These are phyloP conservation scores for Poeciliopsis turrubarensis DNA, from an alignment of 2,113 vertebrate species.

Conservation along the genomic window DNA sequence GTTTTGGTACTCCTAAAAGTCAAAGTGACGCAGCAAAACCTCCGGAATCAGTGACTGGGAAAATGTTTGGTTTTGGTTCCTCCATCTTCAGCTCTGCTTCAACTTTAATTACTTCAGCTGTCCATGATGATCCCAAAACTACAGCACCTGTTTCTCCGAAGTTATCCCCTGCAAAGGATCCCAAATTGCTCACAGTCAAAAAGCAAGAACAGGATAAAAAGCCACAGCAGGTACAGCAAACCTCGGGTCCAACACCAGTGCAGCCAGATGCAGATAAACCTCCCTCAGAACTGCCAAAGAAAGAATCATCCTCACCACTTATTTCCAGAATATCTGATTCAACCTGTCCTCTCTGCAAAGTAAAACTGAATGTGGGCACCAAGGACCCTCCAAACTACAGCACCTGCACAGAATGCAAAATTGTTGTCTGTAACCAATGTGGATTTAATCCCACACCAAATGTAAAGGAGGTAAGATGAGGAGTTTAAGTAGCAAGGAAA, in stretches of 20 bases:
- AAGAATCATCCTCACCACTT: slow-evolving; percentile 24
- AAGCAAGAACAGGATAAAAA: slow-evolving; percentile 58
- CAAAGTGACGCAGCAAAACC: slow-evolving; percentile 80
- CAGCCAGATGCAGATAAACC: slow-evolving; percentile 48
- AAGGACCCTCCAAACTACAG: slow-evolving; percentile 89
- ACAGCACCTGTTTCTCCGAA: slow-evolving; percentile 73
- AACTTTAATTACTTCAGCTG: slow-evolving; percentile 76
- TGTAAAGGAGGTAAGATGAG: slow-evolving; percentile 84
- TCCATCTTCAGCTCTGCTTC: slow-evolving; percentile 81
- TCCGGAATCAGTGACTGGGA: slow-evolving; percentile 73
- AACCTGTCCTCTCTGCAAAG: slow-evolving; percentile 90
- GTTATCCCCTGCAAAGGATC: slow-evolving; percentile 49
- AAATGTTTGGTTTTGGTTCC: slow-evolving; percentile 78
- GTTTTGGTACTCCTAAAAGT: slow-evolving; percentile 70
- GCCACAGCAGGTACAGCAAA: slow-evolving; percentile 69
- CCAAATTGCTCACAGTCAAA: slow-evolving; percentile 48
- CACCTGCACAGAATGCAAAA: slow-evolving; percentile 92
- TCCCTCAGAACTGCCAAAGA: slow-evolving; percentile 57
- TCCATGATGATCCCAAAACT: slow-evolving; percentile 70
- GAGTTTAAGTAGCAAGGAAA: neutral
- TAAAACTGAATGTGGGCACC: slow-evolving; percentile 85
- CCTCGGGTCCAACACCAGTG: slow-evolving; percentile 56
- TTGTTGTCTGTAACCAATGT: slow-evolving; percentile 91
- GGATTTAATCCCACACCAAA: slow-evolving; percentile 95
- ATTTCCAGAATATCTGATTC: slow-evolving; percentile 45